A percentile compares a stretch with the other conserved stretches of the same genome.
These are phyloP conservation scores for Cydia splendana DNA, from an alignment of 1,140 invertebrate genomes.

Conservation along the genomic window DNA sequence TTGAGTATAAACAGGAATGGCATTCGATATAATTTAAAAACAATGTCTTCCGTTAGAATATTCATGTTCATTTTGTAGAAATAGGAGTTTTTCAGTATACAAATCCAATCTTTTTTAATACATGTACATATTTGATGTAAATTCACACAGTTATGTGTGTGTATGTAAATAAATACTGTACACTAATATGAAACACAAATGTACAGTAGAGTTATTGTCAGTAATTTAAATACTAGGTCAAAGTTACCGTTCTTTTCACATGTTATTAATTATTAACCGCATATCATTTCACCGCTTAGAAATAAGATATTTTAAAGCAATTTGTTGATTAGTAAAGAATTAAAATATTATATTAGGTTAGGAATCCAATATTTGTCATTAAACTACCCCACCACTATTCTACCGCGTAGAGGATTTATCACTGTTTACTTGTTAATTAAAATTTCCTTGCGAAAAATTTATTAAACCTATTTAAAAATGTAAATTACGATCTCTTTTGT, in stretches of 20 bases:
- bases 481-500: slow-evolving; percentile 19
- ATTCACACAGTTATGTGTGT: background rate
- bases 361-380: slow-evolving; percentile 28
- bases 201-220: background rate
- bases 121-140: background rate
- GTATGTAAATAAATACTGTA: background rate
- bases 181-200: too few relatives aligned
- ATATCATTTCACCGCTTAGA: slow-evolving; percentile 27
- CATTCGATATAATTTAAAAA: background rate
- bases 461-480: slow-evolving; percentile 41
- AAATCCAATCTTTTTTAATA: background rate
- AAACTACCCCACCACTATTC: slow-evolving; percentile 49
- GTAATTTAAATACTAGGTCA: slow-evolving; percentile 18
- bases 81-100: background rate
- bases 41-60: slow-evolving; percentile 1
- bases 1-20: background rate
- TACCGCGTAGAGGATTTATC: slow-evolving; percentile 49
- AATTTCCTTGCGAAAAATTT: slow-evolving; percentile 33
- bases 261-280: slow-evolving; percentile 22
- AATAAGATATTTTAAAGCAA: slow-evolving; percentile 12
- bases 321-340: slow-evolving; percentile 22
- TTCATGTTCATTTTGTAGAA: background rate
- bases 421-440: slow-evolving; percentile 40
- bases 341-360: slow-evolving; percentile 25
- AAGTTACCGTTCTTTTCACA: slow-evolving; percentile 27